phyloP scores from a whole-genome alignment of 1,140 invertebrate genomes.

The Atta colombica region DNA sequence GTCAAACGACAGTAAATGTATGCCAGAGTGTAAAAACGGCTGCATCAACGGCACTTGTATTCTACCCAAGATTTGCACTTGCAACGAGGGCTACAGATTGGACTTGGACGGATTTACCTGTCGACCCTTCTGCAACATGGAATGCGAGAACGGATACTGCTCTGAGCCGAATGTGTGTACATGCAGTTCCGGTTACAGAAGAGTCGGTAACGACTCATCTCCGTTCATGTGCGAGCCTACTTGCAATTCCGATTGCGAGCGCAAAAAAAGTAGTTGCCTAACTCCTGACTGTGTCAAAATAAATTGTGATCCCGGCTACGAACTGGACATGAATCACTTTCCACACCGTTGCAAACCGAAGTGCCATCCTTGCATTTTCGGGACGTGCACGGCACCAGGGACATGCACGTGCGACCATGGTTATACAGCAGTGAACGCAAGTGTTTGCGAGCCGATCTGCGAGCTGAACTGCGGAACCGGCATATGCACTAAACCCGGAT shows the following conservation, averaged over 20 bases:
- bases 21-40: conserved; percentile 81
- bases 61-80: conserved; percentile 88
- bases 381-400: conserved; percentile 4
- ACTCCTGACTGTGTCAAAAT: conserved; percentile 87
- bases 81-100: conserved; percentile 62
- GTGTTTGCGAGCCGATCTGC: conserved; percentile 41
- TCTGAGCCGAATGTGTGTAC: conserved; percentile 19
- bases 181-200: conserved; percentile 81
- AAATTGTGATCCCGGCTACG: conserved; percentile 76
- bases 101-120: conserved; percentile 19
- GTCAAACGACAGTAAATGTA: conserved; percentile 70
- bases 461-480: conserved; percentile 49
- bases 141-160: conserved; percentile 78
- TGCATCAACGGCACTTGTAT: conserved; percentile 88
- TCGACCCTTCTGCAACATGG: conserved; percentile 83
- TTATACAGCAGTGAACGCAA: conserved; percentile 16
- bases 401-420: conserved; percentile 35
- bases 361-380: conserved; percentile 18
- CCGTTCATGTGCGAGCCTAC: conserved; percentile 80
- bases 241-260: conserved; percentile 80
- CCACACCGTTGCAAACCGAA: conserved; percentile 26
- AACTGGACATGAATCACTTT: not conserved
- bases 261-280: conserved; percentile 88
- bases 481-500: conserved; percentile 62
- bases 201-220: not conserved